Conservation (phyloP, 1,140 invertebrate genomes). For the Cydia splendana region DNA sequence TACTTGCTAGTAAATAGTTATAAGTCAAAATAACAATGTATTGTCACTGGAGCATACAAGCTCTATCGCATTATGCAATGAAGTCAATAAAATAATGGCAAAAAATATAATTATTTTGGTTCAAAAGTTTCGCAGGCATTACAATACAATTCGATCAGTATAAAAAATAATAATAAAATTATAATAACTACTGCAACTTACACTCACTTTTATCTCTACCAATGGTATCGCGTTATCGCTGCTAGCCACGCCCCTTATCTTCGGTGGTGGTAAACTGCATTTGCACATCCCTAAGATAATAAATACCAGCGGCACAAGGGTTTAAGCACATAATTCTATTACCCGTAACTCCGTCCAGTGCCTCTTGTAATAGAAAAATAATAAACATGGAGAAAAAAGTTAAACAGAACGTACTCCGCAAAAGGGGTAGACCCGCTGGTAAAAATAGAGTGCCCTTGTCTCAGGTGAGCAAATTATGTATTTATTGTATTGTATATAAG, state of each 20-base stretch:
- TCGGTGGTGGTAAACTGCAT: not conserved
- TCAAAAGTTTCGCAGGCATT: no score
- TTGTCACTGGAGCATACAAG: no score
- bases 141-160: no score
- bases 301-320: not conserved
- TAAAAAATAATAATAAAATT: no score
- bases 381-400: not conserved
- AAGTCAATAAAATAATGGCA: no score
- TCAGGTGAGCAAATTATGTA: not conserved
- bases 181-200: no score
- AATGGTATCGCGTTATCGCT: not conserved
- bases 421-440: not conserved
- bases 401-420: not conserved
- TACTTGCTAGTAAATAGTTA: no score
- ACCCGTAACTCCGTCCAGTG: not conserved
- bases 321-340: not conserved
- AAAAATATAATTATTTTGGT: no score
- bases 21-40: no score
- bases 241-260: not conserved
- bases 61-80: no score
- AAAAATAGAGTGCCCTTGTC: constrained; percentile 5
- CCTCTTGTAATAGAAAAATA: not conserved
- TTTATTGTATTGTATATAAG: no score
- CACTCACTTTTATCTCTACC: no score
- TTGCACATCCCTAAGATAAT: not conserved